Evolutionary conservation across 2,888 invertebrate species (phyloP), one percentile per base, ranked within the genome.

Genomic region (Nysson spinosus): DNA sequence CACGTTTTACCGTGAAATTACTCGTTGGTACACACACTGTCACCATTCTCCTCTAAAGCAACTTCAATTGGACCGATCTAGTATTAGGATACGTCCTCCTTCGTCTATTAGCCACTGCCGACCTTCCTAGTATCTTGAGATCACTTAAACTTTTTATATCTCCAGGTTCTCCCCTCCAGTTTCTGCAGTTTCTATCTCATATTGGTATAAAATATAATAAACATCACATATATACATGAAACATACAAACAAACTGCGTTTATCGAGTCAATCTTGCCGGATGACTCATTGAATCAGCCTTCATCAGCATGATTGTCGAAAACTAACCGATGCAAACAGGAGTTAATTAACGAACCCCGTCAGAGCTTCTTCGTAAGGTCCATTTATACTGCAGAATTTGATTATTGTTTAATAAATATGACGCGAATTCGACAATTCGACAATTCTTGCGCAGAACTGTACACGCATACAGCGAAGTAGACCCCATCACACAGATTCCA

Each of bases 1-100:
- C 85, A 85, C 85, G 85, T 84, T 55, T 82, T 79, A 71, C 77
- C 73, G 74, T 71, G 75, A 83, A 85, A 84, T 85, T 83, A 80
- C 77, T 75, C 79, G 71, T 70, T 57, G 77, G 75, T 78, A 73
- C 76, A 80, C 79, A 78, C 80, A 77, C 69, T 32, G 75, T 17
- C 37, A 52, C 20, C 19, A 30, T 47, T 47, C 51, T 63, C 32
- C 55, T 37, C 35, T 20, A 43, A 28, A n/a, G 30, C 32, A 17
- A 42, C 50, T 46, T 42, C 22, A 44, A 49, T 60, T 54, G 44
- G 26, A 5, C n/a, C 47, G 30, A 26, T 39, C 52, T 14, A 28
- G 9, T 5, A 40, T 22, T 56, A 16, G 56, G 34, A 26, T 39
- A 63, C 49, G 49, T 66, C 55, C 65, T 66, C 32, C 47, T 44